Evolutionary conservation across 2,888 invertebrate genomes (phyloP), one percentile per base, ranked within the genome.

Genomic region (Agriopis marginaria): DNA sequence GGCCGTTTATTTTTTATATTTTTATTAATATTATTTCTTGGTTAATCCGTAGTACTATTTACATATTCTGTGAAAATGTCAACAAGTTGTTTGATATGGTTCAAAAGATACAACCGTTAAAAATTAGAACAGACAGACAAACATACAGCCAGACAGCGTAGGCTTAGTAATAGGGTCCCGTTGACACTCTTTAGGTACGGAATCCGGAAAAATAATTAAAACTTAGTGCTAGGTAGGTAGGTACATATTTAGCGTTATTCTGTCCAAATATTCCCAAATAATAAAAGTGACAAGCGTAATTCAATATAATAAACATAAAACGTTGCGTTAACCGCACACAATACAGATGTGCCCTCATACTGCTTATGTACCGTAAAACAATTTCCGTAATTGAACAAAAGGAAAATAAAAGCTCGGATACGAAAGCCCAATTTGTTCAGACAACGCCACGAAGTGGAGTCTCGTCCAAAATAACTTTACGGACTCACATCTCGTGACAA

Each of bases 361-460:
- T 61, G 73, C 71, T 75, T 75, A 73, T 65, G 56, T 70, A 64
- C 68, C 76, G 73, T 68, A 74, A 79, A 78, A 79, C 82, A 82
- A 81, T 81, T 81, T 81, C 71, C 74, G 80, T 82, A 80, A 83
- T 86, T 82, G 80, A 79, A 79, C 79, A 76, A 77, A 80, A 77
- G 66, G 77, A 79, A 75, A 78, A 82, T 75, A 81, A 76, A 83
- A 80, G 72, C 75, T 74, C 68, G 75, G 79, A 80, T 74, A 70
- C 70, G 75, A 77, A 73, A 76, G 69, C 70, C 63, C 69, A 76
- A 76, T 67, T 67, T 65, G 73, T 79, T 78, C 70, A 72, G 70
- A 72, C 66, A 77, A 73, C 74, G 71, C 63, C 68, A 68, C 68
- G 75, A 80, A 82, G 79, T 79, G 75, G 80, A 73, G 74, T 78